Conservation (phyloP, 2,797 vertebrate genomes). For the Alcedo quadribrachys region DNA sequence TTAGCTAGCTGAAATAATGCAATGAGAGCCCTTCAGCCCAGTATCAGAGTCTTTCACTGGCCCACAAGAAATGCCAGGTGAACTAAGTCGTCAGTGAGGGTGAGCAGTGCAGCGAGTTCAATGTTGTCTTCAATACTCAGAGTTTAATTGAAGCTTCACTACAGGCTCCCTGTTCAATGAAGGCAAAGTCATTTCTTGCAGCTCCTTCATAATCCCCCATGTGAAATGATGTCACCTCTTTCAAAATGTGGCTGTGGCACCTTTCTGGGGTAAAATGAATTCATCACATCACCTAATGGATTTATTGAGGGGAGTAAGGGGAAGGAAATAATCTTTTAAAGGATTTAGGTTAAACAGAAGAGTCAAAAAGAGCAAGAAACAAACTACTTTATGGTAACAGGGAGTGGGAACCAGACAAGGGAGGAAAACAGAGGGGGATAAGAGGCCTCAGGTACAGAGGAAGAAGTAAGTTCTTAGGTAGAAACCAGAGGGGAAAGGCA, state of each 20-base stretch:
- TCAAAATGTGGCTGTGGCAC: background rate
- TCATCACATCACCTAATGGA: background rate
- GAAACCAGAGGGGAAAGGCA: conserved; percentile 23
- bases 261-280: background rate
- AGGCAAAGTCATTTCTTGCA: background rate
- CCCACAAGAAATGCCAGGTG: background rate
- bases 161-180: background rate
- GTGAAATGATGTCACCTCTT: background rate
- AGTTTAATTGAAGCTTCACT: background rate
- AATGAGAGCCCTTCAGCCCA: background rate
- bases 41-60: background rate
- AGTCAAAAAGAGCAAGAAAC: background rate
- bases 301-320: background rate
- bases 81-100: background rate
- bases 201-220: background rate
- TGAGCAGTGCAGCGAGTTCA: background rate
- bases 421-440: conserved; percentile 5
- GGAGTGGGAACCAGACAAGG: background rate
- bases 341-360: conserved; percentile 23
- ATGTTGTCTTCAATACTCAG: background rate
- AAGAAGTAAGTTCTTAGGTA: conserved; percentile 29
- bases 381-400: conserved; percentile 3
- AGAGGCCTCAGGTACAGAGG: conserved; percentile 42
- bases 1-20: background rate
- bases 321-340: conserved; percentile 40